These are phyloP conservation scores for Paramormyrops kingsleyae DNA, from an alignment of 2,113 vertebrate species.

Conservation along the genomic window DNA sequence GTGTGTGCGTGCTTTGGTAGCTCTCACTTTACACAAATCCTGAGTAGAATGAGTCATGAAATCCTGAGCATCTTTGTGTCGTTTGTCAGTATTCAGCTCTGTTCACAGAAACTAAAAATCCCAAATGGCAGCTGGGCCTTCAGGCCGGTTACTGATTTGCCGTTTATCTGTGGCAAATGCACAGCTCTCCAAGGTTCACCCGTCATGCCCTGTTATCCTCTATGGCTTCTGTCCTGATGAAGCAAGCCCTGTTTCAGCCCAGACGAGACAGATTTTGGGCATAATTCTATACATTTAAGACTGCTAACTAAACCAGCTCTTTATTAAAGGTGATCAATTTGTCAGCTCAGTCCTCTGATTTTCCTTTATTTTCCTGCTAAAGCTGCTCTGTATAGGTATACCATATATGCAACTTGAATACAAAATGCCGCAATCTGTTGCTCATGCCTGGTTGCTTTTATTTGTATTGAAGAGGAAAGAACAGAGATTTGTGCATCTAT, in stretches of 20 bases:
- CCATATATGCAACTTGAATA: neutral
- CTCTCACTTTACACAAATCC: neutral
- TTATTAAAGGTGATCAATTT: neutral
- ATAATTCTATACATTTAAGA: neutral
- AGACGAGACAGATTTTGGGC: neutral
- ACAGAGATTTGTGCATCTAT: neutral
- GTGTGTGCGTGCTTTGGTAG: neutral
- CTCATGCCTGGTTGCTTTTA: neutral
- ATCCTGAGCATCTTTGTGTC: neutral
- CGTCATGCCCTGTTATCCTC: neutral
- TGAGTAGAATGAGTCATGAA: neutral
- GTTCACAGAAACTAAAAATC: neutral
- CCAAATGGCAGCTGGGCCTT: constrained; percentile 8
- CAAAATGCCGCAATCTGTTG: neutral
- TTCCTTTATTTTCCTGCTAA: neutral
- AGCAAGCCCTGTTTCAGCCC: neutral
- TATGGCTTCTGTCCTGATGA: neutral
- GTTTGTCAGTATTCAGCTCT: neutral
- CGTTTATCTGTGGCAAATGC: neutral
- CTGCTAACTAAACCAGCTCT: neutral
- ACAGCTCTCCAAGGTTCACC: neutral
- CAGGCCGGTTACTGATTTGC: neutral
- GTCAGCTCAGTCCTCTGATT: neutral
- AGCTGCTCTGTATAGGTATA: neutral
- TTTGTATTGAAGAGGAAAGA: neutral